These are phyloP conservation scores for Microplitis demolitor DNA, from an alignment of 1,140 invertebrate species.

Conservation along the genomic window DNA sequence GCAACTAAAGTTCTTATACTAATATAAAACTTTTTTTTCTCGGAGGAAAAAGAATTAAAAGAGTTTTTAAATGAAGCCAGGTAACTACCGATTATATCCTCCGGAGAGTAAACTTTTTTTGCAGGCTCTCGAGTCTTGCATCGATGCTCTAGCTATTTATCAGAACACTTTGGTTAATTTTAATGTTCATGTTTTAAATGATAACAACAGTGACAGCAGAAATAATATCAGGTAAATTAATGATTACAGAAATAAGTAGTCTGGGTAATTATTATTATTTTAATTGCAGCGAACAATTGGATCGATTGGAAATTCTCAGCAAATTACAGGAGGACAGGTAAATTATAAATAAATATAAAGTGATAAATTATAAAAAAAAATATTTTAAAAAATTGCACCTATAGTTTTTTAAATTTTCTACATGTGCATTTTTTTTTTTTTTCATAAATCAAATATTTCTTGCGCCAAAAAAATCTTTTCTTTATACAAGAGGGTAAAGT, in stretches of 20 bases:
- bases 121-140: slow-evolving; percentile 48
- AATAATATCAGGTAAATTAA: background rate
- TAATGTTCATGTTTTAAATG: background rate
- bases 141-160: slow-evolving; percentile 50
- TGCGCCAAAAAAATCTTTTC: too few species aligned
- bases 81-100: background rate
- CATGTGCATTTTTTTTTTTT: too few species aligned
- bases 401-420: too few species aligned
- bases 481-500: too few species aligned
- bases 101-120: slow-evolving; percentile 34
- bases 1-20: background rate
- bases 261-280: background rate
- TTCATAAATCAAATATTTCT: too few species aligned
- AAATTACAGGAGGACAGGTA: slow-evolving; percentile 49
- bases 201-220: background rate
- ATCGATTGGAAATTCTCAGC: slow-evolving; percentile 23
- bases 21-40: background rate
- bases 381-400: background rate
- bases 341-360: background rate
- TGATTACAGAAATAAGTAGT: background rate
- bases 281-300: background rate
- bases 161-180: slow-evolving; percentile 44
- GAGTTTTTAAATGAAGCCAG: slow-evolving; percentile 6
- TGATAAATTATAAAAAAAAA: too few species aligned
- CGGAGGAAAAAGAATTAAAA: slow-evolving; percentile 2